Evolutionary conservation across 2,113 vertebrate species (phyloP).

Genomic region (Gracilinanus agilis): DNA sequence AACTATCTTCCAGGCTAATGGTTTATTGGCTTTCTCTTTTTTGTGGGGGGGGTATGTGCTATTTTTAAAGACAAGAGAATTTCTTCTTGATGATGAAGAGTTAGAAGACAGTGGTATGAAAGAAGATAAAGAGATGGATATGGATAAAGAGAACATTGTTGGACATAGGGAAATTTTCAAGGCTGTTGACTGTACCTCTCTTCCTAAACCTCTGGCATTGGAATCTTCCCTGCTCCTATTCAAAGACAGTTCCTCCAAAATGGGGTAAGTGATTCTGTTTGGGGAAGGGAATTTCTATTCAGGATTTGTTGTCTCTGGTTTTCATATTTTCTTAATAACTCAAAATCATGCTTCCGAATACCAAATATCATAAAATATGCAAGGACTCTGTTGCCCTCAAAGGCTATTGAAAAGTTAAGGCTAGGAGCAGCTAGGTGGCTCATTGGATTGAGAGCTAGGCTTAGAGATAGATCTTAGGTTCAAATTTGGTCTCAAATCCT

Average conservation of each 20-base stretch:
- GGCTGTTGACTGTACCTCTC: constrained; percentile 73
- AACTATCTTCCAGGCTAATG: constrained; percentile 18
- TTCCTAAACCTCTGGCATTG: constrained; percentile 83
- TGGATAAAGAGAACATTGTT: constrained; percentile 81
- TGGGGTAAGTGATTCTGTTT: constrained; percentile 84
- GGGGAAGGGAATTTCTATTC: constrained; percentile 45
- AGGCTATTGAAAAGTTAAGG: background rate
- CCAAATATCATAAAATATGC: background rate
- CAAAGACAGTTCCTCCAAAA: constrained; percentile 93
- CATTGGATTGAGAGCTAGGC: too few species aligned
- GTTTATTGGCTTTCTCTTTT: constrained; percentile 45
- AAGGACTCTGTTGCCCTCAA: background rate
- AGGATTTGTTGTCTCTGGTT: background rate
- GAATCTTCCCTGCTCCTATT: constrained; percentile 94
- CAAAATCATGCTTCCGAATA: background rate
- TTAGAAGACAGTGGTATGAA: constrained; percentile 81
- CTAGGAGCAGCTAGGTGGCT: too few species aligned
- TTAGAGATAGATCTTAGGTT: too few species aligned
- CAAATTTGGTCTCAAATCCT: too few species aligned
- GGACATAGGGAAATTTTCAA: constrained; percentile 79
- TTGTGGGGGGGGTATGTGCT: constrained; percentile 6
- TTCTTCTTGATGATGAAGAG: constrained; percentile 87
- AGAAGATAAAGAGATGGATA: constrained; percentile 77
- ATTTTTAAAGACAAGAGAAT: constrained; percentile 86
- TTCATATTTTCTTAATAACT: background rate